Evolutionary conservation across 1,140 invertebrate species (phyloP).

Genomic region (Drosophila rufa): DNA sequence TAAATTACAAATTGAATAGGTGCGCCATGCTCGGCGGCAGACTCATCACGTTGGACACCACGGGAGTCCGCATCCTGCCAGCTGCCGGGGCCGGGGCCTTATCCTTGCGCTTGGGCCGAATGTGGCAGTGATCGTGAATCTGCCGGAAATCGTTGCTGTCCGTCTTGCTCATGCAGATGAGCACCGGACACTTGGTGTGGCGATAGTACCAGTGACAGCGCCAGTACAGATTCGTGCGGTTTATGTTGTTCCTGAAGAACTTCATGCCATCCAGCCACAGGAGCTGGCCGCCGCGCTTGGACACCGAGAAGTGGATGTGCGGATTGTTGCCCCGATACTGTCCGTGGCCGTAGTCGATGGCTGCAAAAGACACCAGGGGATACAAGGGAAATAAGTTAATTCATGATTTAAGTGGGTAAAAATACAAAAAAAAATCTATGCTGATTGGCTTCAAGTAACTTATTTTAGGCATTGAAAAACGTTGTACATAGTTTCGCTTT

Average conservation of each 20-base stretch:
- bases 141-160: conserved; percentile 75
- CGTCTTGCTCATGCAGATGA: conserved; percentile 83
- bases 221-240: conserved; percentile 82
- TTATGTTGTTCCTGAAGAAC: conserved; percentile 82
- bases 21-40: conserved; percentile 43
- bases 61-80: conserved; percentile 4
- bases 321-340: conserved; percentile 68
- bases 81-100: not conserved
- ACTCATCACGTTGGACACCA: conserved; percentile 27
- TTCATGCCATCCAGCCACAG: conserved; percentile 81
- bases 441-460: not conserved
- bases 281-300: conserved; percentile 78
- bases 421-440: too few species aligned
- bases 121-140: conserved; percentile 78
- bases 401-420: not conserved
- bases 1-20: conserved; percentile 67
- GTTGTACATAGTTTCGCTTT: conserved; percentile 44
- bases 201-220: conserved; percentile 84
- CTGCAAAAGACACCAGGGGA: conserved; percentile 36
- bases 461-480: conserved; percentile 35
- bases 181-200: conserved; percentile 75
- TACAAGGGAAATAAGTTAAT: conserved; percentile 16
- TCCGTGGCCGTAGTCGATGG: conserved; percentile 47
- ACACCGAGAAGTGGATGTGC: conserved; percentile 76
- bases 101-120: conserved; percentile 54